Evolutionary conservation across 1,140 invertebrate species (phyloP), one percentile per base, ranked within the genome.

Genomic region (Zaprionus kolodkinae): DNA sequence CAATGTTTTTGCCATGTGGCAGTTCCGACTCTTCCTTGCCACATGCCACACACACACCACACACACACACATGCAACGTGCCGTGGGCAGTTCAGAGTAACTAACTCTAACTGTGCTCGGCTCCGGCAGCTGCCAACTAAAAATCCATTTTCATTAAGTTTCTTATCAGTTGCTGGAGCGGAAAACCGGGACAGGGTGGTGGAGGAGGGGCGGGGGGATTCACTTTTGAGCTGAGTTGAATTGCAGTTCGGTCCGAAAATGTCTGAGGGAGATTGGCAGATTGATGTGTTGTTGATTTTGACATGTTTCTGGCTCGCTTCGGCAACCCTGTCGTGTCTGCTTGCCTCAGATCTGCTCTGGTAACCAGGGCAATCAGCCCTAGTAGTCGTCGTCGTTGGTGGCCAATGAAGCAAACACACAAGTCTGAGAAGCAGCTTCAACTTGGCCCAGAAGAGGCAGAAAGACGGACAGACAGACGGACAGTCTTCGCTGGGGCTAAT

Each of bases 121-220:
- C 45, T 48, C 17, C 10, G 45, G n/a, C 45, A 21, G 45, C 45
- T 48, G 13, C 38, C 5, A 43, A 76, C 76, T 74, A 79, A 79
- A 81, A 82, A 76, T 73, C 76, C 83, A 79, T 81, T 81, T 77
- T 86, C 82, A 86, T 86, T 87, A 79, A 64, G 62, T 67, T 73
- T 64, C 61, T 45, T 48, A 40, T 48, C 45, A 40, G 52, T 12
- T 25, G 40, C 40, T 35, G 54, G 36, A 56, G 45, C 17, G 45
- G 4, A 12, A 33, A 21, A 30, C n/a, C 7, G 40, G 15, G 15
- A 17, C 30, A 27, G 12, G 33, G 17, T 2, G 54, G 25, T 59
- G 21, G 12, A 21, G 30, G 12, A n/a, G 48, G 17, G 52, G 15
- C 21, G 35, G 35, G 43, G 43, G 56, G 10, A 10, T 72, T 72